Evolutionary conservation across 2,797 vertebrate genomes (phyloP), one percentile per base, ranked within the genome.

Genomic region (Cossypha niveicapilla): DNA sequence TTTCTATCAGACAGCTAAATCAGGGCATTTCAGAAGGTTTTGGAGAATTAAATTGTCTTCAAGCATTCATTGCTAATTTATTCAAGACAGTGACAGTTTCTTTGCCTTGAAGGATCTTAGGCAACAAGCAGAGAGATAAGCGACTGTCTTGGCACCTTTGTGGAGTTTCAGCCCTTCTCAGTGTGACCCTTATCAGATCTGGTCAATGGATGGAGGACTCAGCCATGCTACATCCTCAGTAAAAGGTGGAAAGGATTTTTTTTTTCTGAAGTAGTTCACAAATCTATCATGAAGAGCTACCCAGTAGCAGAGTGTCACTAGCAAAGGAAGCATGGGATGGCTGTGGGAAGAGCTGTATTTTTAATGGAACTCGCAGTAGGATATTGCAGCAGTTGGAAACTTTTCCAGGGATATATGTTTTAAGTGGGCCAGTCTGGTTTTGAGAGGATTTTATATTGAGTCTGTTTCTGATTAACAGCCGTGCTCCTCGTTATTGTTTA

Each of bases 381-480:
- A 63, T 93, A 75, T 68, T 94, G 86, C 77, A 94, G 90, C 67
- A 85, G 60, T 67, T 96, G 94, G 93, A 94, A 92, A 30, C 42
- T 50, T 94, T 73, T 94, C 92, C 90, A 90, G 92, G 87, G 63
- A 81, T 96, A 76, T 96, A 92, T 76, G 71, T 94, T 76, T 90
- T 70, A 92, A 90, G 82, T 88, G 85, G 75, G 73, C 89, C 90
- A 94, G 90, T 73, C 83, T 93, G 83, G 86, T 84, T 96, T 90
- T 94, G 88, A 93, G 86, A 95, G 91, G 35, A 50, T 90, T 94
- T 96, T 94, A n/a, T 76, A 39, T n/a, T 92, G 83, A 94, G 61
- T 93, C 94, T 95, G 95, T 39, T 93, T 96, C 89, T 95, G 93
- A 96, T 96, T 96, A 96, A 82, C 44, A 0, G 80, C 87, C 21